Conservation (phyloP, 2,888 invertebrate species). For the Eustalomyia histrio region DNA sequence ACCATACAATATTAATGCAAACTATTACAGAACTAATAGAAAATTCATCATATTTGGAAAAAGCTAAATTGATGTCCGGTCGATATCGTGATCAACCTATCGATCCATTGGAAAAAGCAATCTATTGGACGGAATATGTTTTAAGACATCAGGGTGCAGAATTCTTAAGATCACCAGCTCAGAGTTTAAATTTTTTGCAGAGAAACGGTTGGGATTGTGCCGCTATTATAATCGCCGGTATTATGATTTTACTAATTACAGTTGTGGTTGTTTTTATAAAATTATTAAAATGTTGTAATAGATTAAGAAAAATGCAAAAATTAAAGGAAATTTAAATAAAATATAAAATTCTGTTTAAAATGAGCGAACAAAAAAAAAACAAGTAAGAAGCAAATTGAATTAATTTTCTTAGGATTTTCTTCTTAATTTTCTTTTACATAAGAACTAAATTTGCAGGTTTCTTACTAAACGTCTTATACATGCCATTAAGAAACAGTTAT, state of each 20-base stretch:
- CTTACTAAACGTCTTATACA: too few species aligned
- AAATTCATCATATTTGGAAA: conserved; percentile 67
- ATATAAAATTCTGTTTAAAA: too few species aligned
- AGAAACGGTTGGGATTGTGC: conserved; percentile 72
- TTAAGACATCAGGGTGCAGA: conserved; percentile 74
- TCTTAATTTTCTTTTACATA: too few species aligned
- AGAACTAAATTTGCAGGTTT: too few species aligned
- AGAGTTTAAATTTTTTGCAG: conserved; percentile 69
- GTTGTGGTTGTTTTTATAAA: neutral
- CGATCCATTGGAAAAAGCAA: conserved; percentile 72
- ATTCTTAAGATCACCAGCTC: conserved; percentile 71
- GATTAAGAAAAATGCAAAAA: neutral
- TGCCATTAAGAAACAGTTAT: too few species aligned
- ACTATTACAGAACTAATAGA: conserved; percentile 68
- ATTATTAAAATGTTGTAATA: conserved; percentile 12
- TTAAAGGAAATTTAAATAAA: conserved; percentile 7
- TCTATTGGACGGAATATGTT: conserved; percentile 78
- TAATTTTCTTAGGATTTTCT: too few species aligned
- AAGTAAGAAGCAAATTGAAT: too few species aligned
- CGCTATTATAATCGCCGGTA: conserved; percentile 64
- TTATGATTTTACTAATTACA: conserved; percentile 11
- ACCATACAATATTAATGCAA: conserved; percentile 56
- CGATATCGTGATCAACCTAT: conserved; percentile 75
- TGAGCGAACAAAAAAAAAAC: too few species aligned
- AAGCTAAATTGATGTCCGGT: conserved; percentile 68